A percentile compares a stretch with the other conserved stretches of the same genome.
These are phyloP conservation scores for Pristiophorus japonicus DNA, from an alignment of 2,113 vertebrate genomes.

Conservation along the genomic window DNA sequence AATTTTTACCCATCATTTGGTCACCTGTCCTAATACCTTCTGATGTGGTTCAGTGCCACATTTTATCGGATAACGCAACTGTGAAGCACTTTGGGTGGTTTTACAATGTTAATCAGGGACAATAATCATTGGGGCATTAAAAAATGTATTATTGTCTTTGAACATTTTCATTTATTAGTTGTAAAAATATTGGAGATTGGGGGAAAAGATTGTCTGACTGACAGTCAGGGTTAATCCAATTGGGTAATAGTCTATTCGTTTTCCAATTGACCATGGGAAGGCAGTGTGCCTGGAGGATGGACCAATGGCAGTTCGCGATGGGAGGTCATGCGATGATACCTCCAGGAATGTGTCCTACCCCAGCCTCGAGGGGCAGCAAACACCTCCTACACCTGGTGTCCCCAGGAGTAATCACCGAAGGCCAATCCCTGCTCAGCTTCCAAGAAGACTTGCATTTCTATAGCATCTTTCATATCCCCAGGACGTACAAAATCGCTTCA, in stretches of 20 bases:
- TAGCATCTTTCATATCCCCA: not conserved
- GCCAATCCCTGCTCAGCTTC: not conserved
- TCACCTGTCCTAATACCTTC: too few species aligned
- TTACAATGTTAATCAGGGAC: not conserved
- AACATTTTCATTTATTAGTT: not conserved
- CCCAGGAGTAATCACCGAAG: too few species aligned
- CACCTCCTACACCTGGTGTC: too few species aligned
- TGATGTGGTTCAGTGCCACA: not conserved
- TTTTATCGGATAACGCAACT: not conserved
- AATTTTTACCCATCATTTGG: too few species aligned
- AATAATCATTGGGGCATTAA: not conserved
- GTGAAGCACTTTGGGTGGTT: not conserved
- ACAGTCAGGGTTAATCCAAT: not conserved
- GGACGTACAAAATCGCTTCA: not conserved
- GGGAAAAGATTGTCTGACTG: not conserved
- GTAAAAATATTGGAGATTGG: not conserved
- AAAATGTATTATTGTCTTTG: not conserved
- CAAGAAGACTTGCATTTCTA: not conserved
- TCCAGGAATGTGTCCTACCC: not conserved
- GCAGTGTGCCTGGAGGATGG: not conserved
- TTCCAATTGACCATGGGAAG: not conserved
- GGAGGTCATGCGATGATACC: not conserved
- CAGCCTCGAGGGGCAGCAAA: too few species aligned
- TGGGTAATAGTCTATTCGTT: not conserved
- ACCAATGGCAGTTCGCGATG: not conserved